A percentile compares a stretch with the other conserved stretches of the same genome.
These are phyloP conservation scores for Microplitis mediator DNA, from an alignment of 1,140 invertebrate species.

Conservation along the genomic window DNA sequence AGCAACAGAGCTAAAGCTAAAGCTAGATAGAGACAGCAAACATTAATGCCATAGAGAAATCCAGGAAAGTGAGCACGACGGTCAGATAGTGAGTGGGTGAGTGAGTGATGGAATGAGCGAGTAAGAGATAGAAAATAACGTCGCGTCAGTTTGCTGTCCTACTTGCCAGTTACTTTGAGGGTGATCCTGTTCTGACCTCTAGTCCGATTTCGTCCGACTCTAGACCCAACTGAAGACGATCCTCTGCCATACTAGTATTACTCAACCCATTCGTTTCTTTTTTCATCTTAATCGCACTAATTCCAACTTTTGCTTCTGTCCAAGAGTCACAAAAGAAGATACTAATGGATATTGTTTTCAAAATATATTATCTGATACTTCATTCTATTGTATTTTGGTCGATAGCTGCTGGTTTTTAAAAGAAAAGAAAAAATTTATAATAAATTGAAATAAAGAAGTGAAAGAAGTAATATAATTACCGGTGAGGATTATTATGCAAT, in stretches of 20 bases:
- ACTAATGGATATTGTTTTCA: no score
- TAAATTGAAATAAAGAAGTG: no score
- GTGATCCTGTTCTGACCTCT: conserved; percentile 29
- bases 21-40: conserved; percentile 4
- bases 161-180: conserved; percentile 38
- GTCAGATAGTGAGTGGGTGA: no score
- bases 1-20: background rate
- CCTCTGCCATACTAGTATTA: no score
- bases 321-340: background rate
- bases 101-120: background rate
- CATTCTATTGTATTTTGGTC: background rate
- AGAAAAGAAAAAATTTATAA: no score
- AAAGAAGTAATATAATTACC: no score
- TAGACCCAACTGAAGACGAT: no score
- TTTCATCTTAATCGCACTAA: conserved; percentile 27
- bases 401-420: background rate
- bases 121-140: conserved; percentile 5
- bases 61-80: no score
- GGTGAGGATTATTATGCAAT: no score
- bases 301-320: background rate
- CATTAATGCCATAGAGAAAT: conserved; percentile 21
- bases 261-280: conserved; percentile 8
- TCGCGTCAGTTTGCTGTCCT: conserved; percentile 20
- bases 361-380: no score
- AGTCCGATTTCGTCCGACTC: background rate